Percentiles rank a stretch among this genome's conserved stretches.
Conservation (phyloP, 2,797 vertebrate species). For the Argya squamiceps region DNA sequence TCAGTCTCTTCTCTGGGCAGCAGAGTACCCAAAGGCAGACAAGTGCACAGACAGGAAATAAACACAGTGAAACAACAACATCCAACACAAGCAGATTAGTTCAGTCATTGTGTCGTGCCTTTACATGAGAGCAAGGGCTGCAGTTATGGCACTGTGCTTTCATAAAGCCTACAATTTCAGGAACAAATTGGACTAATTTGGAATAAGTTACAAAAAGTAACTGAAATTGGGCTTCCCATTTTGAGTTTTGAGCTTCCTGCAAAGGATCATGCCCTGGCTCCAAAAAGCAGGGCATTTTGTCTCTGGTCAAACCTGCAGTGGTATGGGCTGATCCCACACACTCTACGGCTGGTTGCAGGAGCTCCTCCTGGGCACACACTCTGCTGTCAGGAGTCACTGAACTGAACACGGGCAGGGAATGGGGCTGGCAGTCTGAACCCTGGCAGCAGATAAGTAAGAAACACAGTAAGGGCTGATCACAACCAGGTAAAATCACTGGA, state of each 20-base stretch:
- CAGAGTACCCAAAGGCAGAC: not conserved
- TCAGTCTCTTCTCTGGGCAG: not conserved
- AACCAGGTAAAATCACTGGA: accelerated
- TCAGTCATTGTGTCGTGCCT: not conserved
- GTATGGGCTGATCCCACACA: not conserved
- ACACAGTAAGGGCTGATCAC: not conserved
- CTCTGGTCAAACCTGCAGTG: not conserved
- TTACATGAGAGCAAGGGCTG: not conserved
- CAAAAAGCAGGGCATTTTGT: not conserved
- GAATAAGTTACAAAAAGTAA: not conserved
- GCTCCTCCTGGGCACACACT: not conserved
- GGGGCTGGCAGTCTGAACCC: not conserved
- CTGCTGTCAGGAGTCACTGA: not conserved
- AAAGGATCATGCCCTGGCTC: accelerated
- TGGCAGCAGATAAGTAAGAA: not conserved
- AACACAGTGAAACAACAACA: not conserved
- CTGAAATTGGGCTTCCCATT: not conserved
- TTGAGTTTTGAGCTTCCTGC: not conserved
- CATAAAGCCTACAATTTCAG: not conserved
- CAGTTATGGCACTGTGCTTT: not conserved
- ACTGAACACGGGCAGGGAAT: accelerated
- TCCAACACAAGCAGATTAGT: not conserved
- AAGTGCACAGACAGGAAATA: not conserved
- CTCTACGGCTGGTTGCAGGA: not conserved
- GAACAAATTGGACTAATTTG: not conserved